Evolutionary conservation across 1,140 invertebrate species (phyloP).

Genomic region (Heliconius hermathena): DNA sequence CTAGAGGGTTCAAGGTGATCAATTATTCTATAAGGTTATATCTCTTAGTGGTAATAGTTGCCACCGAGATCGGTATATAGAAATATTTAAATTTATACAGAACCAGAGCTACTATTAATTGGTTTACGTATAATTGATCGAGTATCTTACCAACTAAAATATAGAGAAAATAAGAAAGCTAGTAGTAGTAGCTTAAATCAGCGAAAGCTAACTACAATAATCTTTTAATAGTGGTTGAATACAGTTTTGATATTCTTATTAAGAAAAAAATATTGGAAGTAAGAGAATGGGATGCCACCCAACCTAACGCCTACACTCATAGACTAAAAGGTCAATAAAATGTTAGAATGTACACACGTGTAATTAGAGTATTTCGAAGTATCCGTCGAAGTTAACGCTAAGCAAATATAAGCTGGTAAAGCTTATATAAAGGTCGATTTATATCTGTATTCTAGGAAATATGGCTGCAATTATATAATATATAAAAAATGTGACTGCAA

Average conservation of each 20-base stretch:
- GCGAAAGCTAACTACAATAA: not conserved
- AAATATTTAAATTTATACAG: slow-evolving; percentile 72
- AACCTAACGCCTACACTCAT: not conserved
- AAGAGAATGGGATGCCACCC: not conserved
- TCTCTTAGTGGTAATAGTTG: slow-evolving; percentile 41
- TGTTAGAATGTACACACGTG: not conserved
- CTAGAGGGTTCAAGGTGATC: slow-evolving; percentile 46
- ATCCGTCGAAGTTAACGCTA: not conserved
- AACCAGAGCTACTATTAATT: slow-evolving; percentile 41
- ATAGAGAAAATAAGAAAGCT: not conserved
- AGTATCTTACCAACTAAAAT: slow-evolving; percentile 32
- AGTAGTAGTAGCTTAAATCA: too few species aligned
- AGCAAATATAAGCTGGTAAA: not conserved
- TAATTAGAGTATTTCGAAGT: not conserved
- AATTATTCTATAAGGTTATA: slow-evolving; percentile 67
- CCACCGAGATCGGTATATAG: slow-evolving; percentile 26
- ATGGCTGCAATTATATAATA: slow-evolving; percentile 1
- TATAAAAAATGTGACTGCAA: slow-evolving; percentile 4
- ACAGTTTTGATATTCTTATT: not conserved
- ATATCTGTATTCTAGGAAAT: not conserved
- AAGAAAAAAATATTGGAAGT: not conserved
- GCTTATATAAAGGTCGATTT: not conserved
- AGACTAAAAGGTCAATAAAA: not conserved
- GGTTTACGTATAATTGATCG: slow-evolving; percentile 66
- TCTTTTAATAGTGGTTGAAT: not conserved